Percentiles rank a stretch among this genome's conserved stretches.
phyloP scores from a whole-genome alignment of 53 echinoderm and acorn worm species.

The Mesocentrotus franciscanus region DNA sequence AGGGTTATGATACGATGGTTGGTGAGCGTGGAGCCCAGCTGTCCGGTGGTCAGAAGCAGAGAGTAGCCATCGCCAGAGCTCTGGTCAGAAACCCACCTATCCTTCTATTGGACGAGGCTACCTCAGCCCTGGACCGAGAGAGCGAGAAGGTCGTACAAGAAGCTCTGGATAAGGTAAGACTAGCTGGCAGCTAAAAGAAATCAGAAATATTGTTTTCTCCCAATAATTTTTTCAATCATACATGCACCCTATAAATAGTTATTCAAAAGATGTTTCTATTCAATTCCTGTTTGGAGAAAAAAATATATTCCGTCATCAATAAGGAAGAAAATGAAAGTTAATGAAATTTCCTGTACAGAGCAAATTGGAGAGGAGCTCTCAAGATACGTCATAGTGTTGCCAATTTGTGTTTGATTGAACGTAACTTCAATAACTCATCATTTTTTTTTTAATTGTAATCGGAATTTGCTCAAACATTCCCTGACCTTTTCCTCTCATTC shows the following conservation, averaged over 20 bases:
- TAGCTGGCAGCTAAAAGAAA: background rate
- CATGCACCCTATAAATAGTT: background rate
- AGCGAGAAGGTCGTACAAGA: slow-evolving; percentile 92
- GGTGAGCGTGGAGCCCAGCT: slow-evolving; percentile 98
- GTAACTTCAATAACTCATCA: too few relatives aligned
- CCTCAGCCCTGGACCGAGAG: slow-evolving; percentile 94
- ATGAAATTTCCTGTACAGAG: too few relatives aligned
- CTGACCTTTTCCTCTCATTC: too few relatives aligned
- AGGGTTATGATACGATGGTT: slow-evolving; percentile 93
- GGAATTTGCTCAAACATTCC: too few relatives aligned
- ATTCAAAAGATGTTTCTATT: background rate
- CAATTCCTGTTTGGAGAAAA: background rate
- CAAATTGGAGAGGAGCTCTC: too few relatives aligned
- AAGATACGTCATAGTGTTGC: too few relatives aligned
- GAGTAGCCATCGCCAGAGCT: slow-evolving; percentile 97
- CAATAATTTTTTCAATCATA: background rate
- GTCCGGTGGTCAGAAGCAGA: slow-evolving; percentile 98
- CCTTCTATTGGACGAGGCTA: slow-evolving; percentile 93
- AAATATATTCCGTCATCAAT: too few relatives aligned
- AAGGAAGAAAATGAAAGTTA: too few relatives aligned
- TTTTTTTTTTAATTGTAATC: too few relatives aligned
- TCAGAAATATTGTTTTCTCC: background rate
- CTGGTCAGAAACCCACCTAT: slow-evolving; percentile 92
- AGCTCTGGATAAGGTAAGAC: slow-evolving; percentile 89
- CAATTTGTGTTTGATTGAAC: too few relatives aligned